A percentile compares a stretch with the other conserved stretches of the same genome.
Evolutionary conservation across 1,140 invertebrate genomes (phyloP).

Genomic region (Ooceraea biroi): DNA sequence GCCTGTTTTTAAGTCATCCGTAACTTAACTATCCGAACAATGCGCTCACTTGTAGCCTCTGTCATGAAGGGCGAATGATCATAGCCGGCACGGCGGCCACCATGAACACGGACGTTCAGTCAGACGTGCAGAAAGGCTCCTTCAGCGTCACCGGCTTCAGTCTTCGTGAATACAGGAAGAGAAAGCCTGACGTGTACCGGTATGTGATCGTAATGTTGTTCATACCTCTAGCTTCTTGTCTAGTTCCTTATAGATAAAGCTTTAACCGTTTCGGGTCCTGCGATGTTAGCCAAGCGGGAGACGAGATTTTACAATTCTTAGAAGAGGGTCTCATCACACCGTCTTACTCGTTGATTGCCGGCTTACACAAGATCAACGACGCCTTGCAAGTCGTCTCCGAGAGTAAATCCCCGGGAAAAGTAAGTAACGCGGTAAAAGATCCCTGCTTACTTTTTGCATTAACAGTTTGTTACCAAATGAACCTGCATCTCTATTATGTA

Average conservation of each 20-base stretch:
- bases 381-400: constrained; percentile 77
- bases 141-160: constrained; percentile 87
- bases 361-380: constrained; percentile 79
- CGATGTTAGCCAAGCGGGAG: constrained; percentile 78
- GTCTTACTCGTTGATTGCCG: constrained; percentile 73
- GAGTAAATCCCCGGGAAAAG: constrained; percentile 80
- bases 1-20: constrained; percentile 16
- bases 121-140: constrained; percentile 80
- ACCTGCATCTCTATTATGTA: not conserved
- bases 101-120: constrained; percentile 76
- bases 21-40: constrained; percentile 15
- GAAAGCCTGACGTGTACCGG: constrained; percentile 85
- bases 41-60: constrained; percentile 78
- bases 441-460: not conserved
- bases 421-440: constrained; percentile 54
- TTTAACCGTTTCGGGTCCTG: constrained; percentile 30
- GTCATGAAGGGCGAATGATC: constrained; percentile 86
- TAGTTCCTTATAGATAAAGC: not conserved
- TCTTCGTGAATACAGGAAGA: constrained; percentile 86
- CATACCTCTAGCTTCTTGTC: not conserved
- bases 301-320: constrained; percentile 81
- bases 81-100: constrained; percentile 87
- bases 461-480: not conserved
- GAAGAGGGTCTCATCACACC: constrained; percentile 82
- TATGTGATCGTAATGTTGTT: constrained; percentile 68